Evolutionary conservation across 2,888 invertebrate genomes (phyloP).

Genomic region (Myopa testacea): DNA sequence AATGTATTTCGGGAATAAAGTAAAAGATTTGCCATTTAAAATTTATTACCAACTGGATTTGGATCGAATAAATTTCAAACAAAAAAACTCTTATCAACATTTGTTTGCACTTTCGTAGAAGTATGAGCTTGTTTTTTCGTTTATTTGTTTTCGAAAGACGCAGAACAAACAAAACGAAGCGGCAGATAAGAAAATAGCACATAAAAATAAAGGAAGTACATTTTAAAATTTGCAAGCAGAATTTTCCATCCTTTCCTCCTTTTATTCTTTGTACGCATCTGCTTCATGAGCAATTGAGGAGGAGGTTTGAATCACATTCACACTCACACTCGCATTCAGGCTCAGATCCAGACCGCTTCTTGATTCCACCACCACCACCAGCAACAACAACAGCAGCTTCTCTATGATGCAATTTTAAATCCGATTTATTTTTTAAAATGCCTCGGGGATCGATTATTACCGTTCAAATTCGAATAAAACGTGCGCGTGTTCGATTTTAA

Average conservation of each 20-base stretch:
- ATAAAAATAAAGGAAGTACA: slow-evolving; percentile 10
- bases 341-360: background rate
- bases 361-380: background rate
- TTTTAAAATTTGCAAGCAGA: slow-evolving; percentile 30
- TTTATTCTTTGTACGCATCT: slow-evolving; percentile 29
- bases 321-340: background rate
- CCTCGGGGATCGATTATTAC: slow-evolving; percentile 69
- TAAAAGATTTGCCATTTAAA: slow-evolving; percentile 49
- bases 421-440: slow-evolving; percentile 69
- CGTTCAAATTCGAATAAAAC: slow-evolving; percentile 69
- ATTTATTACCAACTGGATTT: slow-evolving; percentile 51
- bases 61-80: slow-evolving; percentile 49
- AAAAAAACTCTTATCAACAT: slow-evolving; percentile 49
- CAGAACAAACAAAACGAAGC: slow-evolving; percentile 27
- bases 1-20: background rate
- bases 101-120: slow-evolving; percentile 60
- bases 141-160: slow-evolving; percentile 5
- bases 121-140: background rate
- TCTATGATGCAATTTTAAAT: slow-evolving; percentile 57
- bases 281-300: slow-evolving; percentile 23
- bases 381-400: background rate
- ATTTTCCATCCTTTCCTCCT: background rate
- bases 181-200: slow-evolving; percentile 27
- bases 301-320: background rate
- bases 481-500: slow-evolving; percentile 65